Conservation (phyloP, 2,113 vertebrate genomes). For the Eurypyga helias region DNA sequence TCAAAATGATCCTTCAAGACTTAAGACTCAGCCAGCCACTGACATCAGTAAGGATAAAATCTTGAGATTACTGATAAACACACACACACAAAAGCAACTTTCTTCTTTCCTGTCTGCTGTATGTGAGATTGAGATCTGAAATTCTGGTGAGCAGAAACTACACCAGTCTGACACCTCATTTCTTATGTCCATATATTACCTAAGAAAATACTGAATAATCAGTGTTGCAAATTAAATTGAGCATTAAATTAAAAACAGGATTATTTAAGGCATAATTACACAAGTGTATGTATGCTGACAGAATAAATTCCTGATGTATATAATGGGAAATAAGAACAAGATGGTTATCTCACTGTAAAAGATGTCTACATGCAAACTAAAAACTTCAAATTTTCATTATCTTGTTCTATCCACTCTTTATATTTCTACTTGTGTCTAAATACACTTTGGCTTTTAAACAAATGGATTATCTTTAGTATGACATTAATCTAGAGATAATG, state of each 20-base stretch:
- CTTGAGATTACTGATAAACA: background rate
- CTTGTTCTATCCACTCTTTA: background rate
- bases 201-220: background rate
- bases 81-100: background rate
- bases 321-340: background rate
- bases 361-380: background rate
- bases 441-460: background rate
- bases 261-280: background rate
- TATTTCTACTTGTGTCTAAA: background rate
- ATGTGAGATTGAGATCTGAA: background rate
- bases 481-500: background rate
- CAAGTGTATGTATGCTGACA: background rate
- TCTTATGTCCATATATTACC: background rate
- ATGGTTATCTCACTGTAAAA: background rate
- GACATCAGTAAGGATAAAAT: background rate
- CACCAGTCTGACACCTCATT: background rate
- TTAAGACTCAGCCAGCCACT: background rate
- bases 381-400: background rate
- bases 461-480: background rate
- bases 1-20: background rate
- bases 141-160: background rate
- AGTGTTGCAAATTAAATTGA: background rate
- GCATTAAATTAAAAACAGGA: background rate
- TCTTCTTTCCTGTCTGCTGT: background rate
- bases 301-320: background rate